Evolutionary conservation across 2,888 invertebrate genomes (phyloP).

Genomic region (Himalopsyche tibetana): DNA sequence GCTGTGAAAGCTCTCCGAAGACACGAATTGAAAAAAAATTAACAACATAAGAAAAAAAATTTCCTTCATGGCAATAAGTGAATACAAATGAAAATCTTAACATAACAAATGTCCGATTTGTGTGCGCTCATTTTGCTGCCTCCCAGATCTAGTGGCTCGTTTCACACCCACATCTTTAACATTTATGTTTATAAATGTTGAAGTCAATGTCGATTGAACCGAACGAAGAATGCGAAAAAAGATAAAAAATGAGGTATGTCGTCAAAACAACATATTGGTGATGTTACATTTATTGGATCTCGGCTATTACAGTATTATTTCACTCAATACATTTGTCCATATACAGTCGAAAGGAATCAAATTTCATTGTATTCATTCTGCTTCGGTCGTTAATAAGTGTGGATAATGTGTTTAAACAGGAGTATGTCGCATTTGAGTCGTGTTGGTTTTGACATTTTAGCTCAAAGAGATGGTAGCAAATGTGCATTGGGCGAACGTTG

Average conservation of each 20-base stretch:
- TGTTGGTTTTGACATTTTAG: conserved; percentile 57
- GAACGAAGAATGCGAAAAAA: conserved; percentile 64
- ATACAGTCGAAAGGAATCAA: conserved; percentile 61
- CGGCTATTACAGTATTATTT: conserved; percentile 56
- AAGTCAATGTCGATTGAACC: conserved; percentile 57
- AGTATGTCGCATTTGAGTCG: conserved; percentile 7
- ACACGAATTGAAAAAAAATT: conserved; percentile 6
- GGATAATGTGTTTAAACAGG: not conserved
- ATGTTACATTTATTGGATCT: conserved; percentile 57
- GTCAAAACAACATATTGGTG: conserved; percentile 56
- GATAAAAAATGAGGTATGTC: conserved; percentile 63
- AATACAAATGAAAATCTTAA: conserved; percentile 68
- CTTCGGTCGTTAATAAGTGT: conserved; percentile 45
- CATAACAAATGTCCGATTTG: conserved; percentile 77
- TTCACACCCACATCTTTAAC: conserved; percentile 60
- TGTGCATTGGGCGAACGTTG: conserved; percentile 77
- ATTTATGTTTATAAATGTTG: conserved; percentile 61
- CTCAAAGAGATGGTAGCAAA: conserved; percentile 81
- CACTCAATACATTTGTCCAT: conserved; percentile 62
- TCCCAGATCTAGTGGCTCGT: conserved; percentile 58
- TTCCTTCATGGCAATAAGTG: conserved; percentile 53
- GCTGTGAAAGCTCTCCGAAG: not conserved
- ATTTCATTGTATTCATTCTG: conserved; percentile 57
- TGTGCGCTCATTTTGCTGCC: conserved; percentile 64
- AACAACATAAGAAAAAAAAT: conserved; percentile 38